Base-by-base conservation (phyloP, 2,888 invertebrate species). In the Cheiracanthium punctorium region DNA sequence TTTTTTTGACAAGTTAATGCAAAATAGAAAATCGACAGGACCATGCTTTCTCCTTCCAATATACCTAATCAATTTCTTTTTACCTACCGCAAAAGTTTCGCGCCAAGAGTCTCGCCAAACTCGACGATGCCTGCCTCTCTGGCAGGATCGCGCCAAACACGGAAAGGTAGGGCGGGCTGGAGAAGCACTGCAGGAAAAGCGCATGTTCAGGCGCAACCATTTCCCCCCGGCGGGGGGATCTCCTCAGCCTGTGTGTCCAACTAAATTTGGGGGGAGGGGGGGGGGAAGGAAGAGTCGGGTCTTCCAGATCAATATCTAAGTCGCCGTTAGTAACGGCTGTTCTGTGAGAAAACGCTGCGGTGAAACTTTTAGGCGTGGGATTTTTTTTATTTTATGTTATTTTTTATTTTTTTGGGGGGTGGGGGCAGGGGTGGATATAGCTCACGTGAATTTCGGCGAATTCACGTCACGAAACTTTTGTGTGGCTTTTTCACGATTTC, bases 1-100 rank as follows among this genome's bases (percentile, higher is more conserved):
- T 72, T 69, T 77, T 82, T 82, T 82, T 82, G 82, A 82, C 82
- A 82, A 77, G 64, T 82, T 82, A 82, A 82, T 82, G 82, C 82
- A 82, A 82, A 76, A 65, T 32, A 30, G 76, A 65, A 43, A 82
- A 30, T 77, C 82, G 77, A 77, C 71, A 77, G 67, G 67, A 24
- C 32, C 74, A 64, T 64, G 72, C 64, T 70, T 43, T 71, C 43
- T 73, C 41, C 71, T n/a, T 33, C 67, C 81, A 74, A 82, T 82
- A 82, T 17, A 82, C 81, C 81, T 64, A 82, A 82, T 82, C 81
- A 82, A 82, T 82, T 82, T 81, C 69, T 41, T n/a, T n/a, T 17
- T 20, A 33, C 28, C 67, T 32, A 37, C 76, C 76, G 43, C 52
- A 77, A 33, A 70, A 70, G 1, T 29, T 70, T n/a, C n/a, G n/a